A percentile compares a stretch with the other conserved stretches of the same genome.
Conservation (phyloP, 1,140 invertebrate genomes). For the Listronotus bonariensis region DNA sequence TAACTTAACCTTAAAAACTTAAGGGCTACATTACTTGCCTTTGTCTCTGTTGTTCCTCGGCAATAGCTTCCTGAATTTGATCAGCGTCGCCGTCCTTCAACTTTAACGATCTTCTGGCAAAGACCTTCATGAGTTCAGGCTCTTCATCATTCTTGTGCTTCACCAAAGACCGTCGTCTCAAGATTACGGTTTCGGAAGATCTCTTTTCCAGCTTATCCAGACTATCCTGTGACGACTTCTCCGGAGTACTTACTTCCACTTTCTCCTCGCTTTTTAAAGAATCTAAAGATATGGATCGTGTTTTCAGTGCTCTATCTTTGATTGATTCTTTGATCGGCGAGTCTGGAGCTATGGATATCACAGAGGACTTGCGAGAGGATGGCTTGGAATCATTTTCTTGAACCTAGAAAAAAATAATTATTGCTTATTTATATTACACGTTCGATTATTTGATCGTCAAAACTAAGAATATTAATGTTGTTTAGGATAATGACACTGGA, state of each 20-base stretch:
- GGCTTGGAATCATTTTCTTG: constrained; percentile 34
- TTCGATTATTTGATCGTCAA: too few relatives aligned
- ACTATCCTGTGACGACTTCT: constrained; percentile 44
- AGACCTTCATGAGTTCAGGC: constrained; percentile 79
- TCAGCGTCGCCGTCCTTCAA: constrained; percentile 71
- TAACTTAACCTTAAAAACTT: too few relatives aligned
- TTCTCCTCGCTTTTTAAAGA: constrained; percentile 43
- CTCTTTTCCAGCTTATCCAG: constrained; percentile 43
- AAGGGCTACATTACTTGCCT: neutral
- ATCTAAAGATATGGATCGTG: constrained; percentile 51
- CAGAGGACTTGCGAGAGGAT: constrained; percentile 34
- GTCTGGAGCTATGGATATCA: constrained; percentile 35
- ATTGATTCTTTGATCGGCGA: constrained; percentile 28
- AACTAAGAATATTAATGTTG: too few relatives aligned
- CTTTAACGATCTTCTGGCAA: constrained; percentile 75
- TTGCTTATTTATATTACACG: too few relatives aligned
- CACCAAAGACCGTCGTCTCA: constrained; percentile 63
- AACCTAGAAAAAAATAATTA: constrained; percentile 5
- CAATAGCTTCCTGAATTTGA: constrained; percentile 48
- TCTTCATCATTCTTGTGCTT: constrained; percentile 63
- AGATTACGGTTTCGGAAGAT: constrained; percentile 54
- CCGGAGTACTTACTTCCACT: constrained; percentile 5
- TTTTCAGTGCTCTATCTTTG: constrained; percentile 31
- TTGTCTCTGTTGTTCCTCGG: constrained; percentile 21
- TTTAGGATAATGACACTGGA: too few relatives aligned